These are phyloP conservation scores for Semnornis frantzii DNA, from an alignment of 2,113 vertebrate genomes.

Conservation along the genomic window DNA sequence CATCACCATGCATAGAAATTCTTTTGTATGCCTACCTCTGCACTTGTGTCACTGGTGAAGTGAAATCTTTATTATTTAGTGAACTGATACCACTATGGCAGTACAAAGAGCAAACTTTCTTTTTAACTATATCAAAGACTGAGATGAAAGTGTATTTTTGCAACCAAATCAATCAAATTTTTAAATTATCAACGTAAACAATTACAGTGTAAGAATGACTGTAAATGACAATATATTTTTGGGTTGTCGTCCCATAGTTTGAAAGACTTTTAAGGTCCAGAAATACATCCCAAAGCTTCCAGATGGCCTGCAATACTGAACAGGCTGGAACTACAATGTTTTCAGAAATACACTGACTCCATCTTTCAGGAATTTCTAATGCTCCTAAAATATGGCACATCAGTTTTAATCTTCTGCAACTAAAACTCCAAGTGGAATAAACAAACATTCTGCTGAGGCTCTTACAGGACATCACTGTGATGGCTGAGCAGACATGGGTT, in stretches of 20 bases:
- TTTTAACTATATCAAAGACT: not conserved
- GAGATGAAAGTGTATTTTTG: not conserved
- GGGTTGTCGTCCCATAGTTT: not conserved
- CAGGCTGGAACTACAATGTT: not conserved
- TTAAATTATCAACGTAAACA: not conserved
- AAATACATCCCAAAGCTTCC: not conserved
- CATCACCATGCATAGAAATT: not conserved
- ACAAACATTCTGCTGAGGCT: not conserved
- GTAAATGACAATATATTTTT: not conserved
- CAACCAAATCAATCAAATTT: not conserved
- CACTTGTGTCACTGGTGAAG: not conserved
- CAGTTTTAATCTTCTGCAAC: not conserved
- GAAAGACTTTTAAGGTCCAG: not conserved
- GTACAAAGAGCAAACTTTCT: not conserved
- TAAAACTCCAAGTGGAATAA: not conserved
- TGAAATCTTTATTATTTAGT: not conserved
- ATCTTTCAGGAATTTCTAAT: not conserved
- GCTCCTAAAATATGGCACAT: not conserved
- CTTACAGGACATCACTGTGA: not conserved
- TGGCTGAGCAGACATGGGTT: not conserved
- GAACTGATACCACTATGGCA: not conserved
- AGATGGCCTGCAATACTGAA: not conserved
- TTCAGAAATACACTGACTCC: not conserved
- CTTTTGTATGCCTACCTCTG: not conserved
- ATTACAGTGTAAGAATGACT: not conserved